phyloP scores from a whole-genome alignment of 2,797 vertebrate genomes.

The Acanthornis magna region DNA sequence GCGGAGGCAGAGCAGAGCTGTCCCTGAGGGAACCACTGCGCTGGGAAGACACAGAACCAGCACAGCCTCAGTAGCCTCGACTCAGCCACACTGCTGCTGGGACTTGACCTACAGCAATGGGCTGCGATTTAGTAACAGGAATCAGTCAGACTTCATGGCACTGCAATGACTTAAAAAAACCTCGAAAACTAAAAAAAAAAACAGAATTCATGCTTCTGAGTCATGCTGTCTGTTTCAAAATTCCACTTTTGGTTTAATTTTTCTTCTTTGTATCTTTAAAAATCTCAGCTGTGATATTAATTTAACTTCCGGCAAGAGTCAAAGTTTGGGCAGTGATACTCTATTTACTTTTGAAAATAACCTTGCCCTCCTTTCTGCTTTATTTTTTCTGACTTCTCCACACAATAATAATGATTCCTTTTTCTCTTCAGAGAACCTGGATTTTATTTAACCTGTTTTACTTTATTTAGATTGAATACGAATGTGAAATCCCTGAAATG shows the following conservation, averaged over 20 bases:
- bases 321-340: background rate
- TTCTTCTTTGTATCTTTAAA: slow-evolving; percentile 5
- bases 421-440: slow-evolving; percentile 29
- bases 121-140: background rate
- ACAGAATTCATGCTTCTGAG: background rate
- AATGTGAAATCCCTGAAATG: slow-evolving; percentile 22
- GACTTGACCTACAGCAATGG: background rate
- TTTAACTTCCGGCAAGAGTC: background rate
- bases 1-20: background rate
- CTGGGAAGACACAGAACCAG: background rate
- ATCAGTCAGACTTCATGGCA: background rate
- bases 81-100: background rate
- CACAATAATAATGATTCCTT: background rate
- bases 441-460: slow-evolving; percentile 47
- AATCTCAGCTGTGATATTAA: slow-evolving; percentile 32
- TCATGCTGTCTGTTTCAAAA: background rate
- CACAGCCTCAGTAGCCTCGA: background rate
- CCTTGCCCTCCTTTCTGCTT: background rate
- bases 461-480: slow-evolving; percentile 18
- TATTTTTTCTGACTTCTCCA: background rate
- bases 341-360: slow-evolving; percentile 32
- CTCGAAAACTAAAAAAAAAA: background rate
- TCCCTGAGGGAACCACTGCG: accelerated
- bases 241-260: slow-evolving; percentile 16
- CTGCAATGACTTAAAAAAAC: background rate